phyloP scores from a whole-genome alignment of 2,113 vertebrate species.

The Tenrec ecaudatus region DNA sequence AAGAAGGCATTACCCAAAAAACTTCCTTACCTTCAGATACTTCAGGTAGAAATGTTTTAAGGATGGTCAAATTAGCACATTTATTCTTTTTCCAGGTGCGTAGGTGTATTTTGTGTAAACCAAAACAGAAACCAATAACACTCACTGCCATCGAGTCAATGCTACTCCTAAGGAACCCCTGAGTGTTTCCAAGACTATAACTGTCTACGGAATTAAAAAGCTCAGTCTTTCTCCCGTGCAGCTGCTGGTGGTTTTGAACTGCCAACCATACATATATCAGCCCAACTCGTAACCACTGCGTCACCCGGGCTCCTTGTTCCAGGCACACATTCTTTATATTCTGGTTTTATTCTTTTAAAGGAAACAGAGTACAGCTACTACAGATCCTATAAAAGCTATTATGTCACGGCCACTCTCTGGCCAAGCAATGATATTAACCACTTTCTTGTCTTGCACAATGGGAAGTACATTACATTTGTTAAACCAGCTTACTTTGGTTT shows the following conservation, averaged over 20 bases:
- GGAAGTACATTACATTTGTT: neutral
- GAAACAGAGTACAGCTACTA: neutral
- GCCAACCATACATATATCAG: too few species aligned
- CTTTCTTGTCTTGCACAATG: neutral
- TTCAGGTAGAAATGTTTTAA: neutral
- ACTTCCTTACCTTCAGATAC: neutral
- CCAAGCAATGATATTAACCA: neutral
- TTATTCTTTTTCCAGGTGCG: too few species aligned
- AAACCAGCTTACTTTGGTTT: neutral
- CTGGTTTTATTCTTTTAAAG: neutral
- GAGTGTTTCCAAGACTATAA: too few species aligned
- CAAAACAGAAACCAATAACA: too few species aligned
- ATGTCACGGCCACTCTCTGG: neutral
- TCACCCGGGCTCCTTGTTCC: too few species aligned
- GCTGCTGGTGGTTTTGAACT: too few species aligned
- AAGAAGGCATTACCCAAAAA: neutral
- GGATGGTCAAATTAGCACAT: neutral
- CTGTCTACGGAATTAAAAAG: too few species aligned
- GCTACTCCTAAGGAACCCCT: too few species aligned
- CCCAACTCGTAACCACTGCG: too few species aligned
- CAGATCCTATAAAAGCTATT: neutral
- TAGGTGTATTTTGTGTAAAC: too few species aligned
- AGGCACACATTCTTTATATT: neutral
- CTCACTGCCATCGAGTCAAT: too few species aligned
- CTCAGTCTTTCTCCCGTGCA: too few species aligned